Percentiles rank a stretch among this genome's conserved stretches.
phyloP scores from a whole-genome alignment of 1,140 invertebrate species.

The Zeugodacus cucurbitae region DNA sequence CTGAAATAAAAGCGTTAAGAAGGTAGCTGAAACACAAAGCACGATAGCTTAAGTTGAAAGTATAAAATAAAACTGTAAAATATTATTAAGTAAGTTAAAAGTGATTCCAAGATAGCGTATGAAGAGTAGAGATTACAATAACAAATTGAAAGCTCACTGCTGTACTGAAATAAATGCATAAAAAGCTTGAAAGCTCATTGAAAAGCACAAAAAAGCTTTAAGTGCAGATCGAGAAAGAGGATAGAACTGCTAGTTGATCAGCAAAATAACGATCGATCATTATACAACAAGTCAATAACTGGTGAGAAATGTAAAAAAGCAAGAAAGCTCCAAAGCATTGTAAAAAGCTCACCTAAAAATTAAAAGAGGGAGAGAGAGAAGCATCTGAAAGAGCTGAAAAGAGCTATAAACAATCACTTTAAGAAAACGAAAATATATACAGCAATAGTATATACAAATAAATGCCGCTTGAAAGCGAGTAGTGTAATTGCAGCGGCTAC shows the following conservation, averaged over 20 bases:
- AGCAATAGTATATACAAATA: background rate
- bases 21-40: background rate
- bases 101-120: background rate
- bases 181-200: background rate
- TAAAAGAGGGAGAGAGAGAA: background rate
- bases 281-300: background rate
- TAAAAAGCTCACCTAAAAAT: background rate
- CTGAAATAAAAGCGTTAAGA: background rate
- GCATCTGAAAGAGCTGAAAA: background rate
- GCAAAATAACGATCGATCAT: background rate
- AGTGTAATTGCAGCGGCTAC: background rate
- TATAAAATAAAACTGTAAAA: background rate
- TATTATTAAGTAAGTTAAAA: background rate
- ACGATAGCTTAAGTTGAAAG: background rate
- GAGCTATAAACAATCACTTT: background rate
- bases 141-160: background rate
- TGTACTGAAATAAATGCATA: background rate
- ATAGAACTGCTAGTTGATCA: no score
- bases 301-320: background rate
- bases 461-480: background rate
- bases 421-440: background rate
- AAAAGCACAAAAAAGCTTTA: background rate
- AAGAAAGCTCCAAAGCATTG: background rate
- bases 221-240: background rate
- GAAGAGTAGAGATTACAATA: background rate